These are phyloP conservation scores for Drosophila lowei DNA, from an alignment of 1,140 invertebrate species.

Conservation along the genomic window DNA sequence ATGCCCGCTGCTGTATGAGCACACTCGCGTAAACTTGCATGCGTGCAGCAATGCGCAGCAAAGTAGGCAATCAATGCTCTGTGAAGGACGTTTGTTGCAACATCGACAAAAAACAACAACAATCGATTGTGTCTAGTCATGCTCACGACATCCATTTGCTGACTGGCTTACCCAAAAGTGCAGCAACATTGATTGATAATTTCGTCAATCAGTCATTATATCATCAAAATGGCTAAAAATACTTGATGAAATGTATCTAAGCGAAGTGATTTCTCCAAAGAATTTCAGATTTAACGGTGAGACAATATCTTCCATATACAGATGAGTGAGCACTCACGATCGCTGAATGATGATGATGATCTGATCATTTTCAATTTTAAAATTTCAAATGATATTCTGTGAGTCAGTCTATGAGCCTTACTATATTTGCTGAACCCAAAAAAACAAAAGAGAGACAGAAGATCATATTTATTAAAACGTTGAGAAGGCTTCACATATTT, in stretches of 20 bases:
- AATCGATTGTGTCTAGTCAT: constrained; percentile 15
- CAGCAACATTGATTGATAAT: constrained; percentile 26
- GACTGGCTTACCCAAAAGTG: constrained; percentile 11
- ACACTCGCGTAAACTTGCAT: too few relatives aligned
- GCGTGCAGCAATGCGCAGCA: constrained; percentile 16
- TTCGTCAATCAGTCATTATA: constrained; percentile 34
- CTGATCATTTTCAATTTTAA: too few relatives aligned
- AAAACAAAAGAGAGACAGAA: too few relatives aligned
- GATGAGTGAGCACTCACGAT: too few relatives aligned
- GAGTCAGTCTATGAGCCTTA: too few relatives aligned
- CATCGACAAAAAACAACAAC: constrained; percentile 10
- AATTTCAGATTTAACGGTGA: constrained; percentile 22
- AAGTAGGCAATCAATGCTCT: constrained; percentile 57
- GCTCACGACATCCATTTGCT: constrained; percentile 24
- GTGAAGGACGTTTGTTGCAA: constrained; percentile 34
- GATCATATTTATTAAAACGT: too few relatives aligned
- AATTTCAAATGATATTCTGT: too few relatives aligned
- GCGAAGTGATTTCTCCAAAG: constrained; percentile 15
- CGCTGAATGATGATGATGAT: background rate
- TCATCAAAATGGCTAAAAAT: constrained; percentile 35
- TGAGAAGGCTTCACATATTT: too few relatives aligned
- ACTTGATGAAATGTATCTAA: constrained; percentile 8
- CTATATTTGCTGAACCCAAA: too few relatives aligned
- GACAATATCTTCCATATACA: background rate
- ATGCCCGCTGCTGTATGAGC: too few relatives aligned